Evolutionary conservation across 92 coral and sea anemone genomes (phyloP), one percentile per base, ranked within the genome.

Genomic region (Pocillopora meandrina): DNA sequence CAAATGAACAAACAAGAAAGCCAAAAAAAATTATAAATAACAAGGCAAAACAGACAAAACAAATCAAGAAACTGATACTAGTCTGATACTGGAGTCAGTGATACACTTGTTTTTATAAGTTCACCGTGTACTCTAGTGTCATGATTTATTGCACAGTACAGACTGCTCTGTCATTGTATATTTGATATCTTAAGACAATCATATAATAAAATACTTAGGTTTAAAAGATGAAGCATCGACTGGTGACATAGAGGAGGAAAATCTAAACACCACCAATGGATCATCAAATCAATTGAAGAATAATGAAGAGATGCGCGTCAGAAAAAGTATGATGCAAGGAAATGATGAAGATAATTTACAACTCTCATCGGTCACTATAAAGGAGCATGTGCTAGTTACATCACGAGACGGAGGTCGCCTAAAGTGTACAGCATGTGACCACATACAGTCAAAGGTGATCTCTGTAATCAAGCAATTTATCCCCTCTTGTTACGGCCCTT

Each of bases 361-460:
- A 6, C 31, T 18, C 56, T 5, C 35, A 49, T 10, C 5, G 60
- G 61, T 47, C 16, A 14, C 33, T n/a, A 17, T 10, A 21, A 71
- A 19, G 75, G 47, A 12, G 58, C 75, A 71, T 36, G 9, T 35
- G 18, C 65, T 57, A 23, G 66, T 36, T 42, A 75, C 65, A 3
- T 49, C 80, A 75, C 12, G 20, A 35, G 80, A 75, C 55, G 80
- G 80, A 33, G 6, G 2, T 61, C 80, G 80, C 13, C 65, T 75
- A 4, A 75, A 17, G 47, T 75, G 80, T n/a, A 33, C 42, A 56
- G n/a, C 19, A 36, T 75, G 80, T 17, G 5, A n/a, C 23, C 23
- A 56, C 33, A 33, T 56, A 56, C 80, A 75, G 52, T 42, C 52
- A 42, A 42, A 42, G 52, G 52, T 42, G 52, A 42, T 42, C 8